Evolutionary conservation across 2,888 invertebrate species (phyloP), one percentile per base, ranked within the genome.

Genomic region (Lepidocyrtinus sp.): DNA sequence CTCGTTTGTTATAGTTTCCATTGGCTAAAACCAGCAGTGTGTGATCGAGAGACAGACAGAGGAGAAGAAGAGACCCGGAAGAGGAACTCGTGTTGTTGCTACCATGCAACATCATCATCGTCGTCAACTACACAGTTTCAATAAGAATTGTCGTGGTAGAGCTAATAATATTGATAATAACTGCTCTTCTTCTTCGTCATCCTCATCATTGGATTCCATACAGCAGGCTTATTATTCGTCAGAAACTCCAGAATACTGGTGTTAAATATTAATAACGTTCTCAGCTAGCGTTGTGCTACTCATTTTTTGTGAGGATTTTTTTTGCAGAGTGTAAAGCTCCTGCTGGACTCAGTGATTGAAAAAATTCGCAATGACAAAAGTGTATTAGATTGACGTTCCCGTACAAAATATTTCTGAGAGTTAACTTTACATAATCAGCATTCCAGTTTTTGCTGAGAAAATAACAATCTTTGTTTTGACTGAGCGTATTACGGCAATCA

Each of bases 91-190:
- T 67, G 64, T 55, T n/a, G 27, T 65, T 72, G 67, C 78, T 78
- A 78, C 78, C 79, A 79, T 79, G 79, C 79, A 73, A 73, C 73
- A 69, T 69, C 75, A 68, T 74, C 69, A 72, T 62, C 78, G 64
- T 65, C 78, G 61, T 62, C 55, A 36, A 36, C 36, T 7, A 36
- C 36, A 19, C 70, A 72, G 72, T 24, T 62, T 78, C 50, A 72
- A 69, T 79, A 67, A 63, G 50, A 73, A 69, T 74, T 68, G 71
- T 71, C 63, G 73, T 55, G 27, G 79, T 79, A 61, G 55, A 75
- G 74, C 64, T 67, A 27, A 61, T 63, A 22, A 50, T 65, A 46
- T 17, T 74, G 46, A 59, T 65, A 64, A 63, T 45, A 73, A 73
- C 78, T 73, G 68, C 63, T 78, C 73, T 55, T 68, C 78, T 65